A percentile compares a stretch with the other conserved stretches of the same genome.
These are phyloP conservation scores for Microdon myrmicae DNA, from an alignment of 2,888 invertebrate genomes.

Conservation along the genomic window DNA sequence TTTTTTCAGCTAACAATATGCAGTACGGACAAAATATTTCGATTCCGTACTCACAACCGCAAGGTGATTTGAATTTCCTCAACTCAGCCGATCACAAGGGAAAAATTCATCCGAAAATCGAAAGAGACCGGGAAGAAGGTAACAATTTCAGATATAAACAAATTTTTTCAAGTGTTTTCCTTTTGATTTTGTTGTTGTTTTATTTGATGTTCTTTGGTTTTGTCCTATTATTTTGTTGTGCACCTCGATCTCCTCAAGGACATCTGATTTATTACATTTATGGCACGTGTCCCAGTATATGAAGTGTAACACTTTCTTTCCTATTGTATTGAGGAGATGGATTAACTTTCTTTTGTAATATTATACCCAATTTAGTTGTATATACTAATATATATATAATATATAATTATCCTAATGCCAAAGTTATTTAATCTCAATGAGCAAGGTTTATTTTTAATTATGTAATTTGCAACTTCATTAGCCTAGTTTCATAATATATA, in stretches of 20 bases:
- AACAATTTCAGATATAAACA: no score
- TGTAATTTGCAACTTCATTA: no score
- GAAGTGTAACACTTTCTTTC: no score
- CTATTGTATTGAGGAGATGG: no score
- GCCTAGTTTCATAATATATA: no score
- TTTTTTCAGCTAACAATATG: conserved; percentile 67
- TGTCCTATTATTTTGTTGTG: neutral
- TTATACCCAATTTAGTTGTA: no score
- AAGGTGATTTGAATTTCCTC: conserved; percentile 66
- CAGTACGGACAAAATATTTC: conserved; percentile 68
- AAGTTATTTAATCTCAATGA: no score
- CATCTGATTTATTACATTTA: conserved; percentile 33
- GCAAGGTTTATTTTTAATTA: no score
- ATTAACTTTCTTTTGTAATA: no score
- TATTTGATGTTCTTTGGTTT: neutral
- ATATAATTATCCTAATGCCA: no score
- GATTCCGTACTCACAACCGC: conserved; percentile 67
- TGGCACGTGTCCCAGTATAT: no score
- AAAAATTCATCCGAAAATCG: conserved; percentile 68
- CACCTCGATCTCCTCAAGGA: conserved; percentile 17
- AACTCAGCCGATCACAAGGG: conserved; percentile 67
- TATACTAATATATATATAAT: no score
- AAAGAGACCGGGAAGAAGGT: conserved; percentile 68
- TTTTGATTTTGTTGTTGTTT: neutral
- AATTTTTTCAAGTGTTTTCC: conserved; percentile 11